Conservation (phyloP, 2,797 vertebrate species). For the Helarctos malayanus region DNA sequence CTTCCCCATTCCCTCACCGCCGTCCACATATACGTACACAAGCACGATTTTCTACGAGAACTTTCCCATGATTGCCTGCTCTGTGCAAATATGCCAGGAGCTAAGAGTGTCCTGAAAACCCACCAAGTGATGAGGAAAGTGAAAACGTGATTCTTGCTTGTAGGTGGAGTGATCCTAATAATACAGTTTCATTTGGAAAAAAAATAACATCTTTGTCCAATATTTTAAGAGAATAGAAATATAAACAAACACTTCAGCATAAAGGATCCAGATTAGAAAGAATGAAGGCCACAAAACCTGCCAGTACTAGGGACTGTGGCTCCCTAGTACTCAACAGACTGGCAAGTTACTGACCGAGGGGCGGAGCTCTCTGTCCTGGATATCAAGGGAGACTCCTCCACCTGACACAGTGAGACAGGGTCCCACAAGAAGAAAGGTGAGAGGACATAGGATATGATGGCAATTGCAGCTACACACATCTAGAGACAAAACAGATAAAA, state of each 20-base stretch:
- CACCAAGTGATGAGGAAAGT: neutral
- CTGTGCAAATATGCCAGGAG: neutral
- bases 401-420: neutral
- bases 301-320: neutral
- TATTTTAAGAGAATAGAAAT: conserved; percentile 33
- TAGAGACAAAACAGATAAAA: neutral
- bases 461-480: neutral
- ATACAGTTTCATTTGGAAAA: neutral
- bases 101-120: neutral
- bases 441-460: neutral
- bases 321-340: neutral
- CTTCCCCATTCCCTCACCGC: neutral
- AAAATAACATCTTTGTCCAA: conserved; percentile 25
- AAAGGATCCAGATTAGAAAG: conserved; percentile 13
- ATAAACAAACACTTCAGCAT: neutral
- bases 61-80: neutral
- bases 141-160: conserved; percentile 26
- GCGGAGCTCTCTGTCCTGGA: neutral
- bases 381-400: neutral
- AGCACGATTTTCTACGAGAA: neutral
- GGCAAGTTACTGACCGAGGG: neutral
- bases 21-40: neutral
- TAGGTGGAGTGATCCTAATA: neutral
- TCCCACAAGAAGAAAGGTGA: neutral
- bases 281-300: neutral